phyloP scores from a whole-genome alignment of 2,888 invertebrate genomes.

The Andrena haemorrhoa region DNA sequence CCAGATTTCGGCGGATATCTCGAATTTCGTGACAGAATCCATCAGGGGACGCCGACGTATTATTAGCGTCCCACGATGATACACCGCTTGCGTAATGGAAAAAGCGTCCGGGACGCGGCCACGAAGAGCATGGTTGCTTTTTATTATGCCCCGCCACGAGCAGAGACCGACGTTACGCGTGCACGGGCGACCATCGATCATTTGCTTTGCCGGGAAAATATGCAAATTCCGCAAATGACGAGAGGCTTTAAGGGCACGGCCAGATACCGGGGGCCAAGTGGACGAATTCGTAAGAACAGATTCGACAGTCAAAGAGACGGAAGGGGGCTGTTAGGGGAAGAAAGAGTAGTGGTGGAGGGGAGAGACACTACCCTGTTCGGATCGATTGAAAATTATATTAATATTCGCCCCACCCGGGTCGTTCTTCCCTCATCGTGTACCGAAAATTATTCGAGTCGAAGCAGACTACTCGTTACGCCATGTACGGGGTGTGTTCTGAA shows the following conservation, averaged over 20 bases:
- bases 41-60: slow-evolving; percentile 24
- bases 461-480: slow-evolving; percentile 1
- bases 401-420: slow-evolving; percentile 34
- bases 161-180: slow-evolving; percentile 10
- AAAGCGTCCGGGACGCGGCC: slow-evolving; percentile 46
- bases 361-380: slow-evolving; percentile 8
- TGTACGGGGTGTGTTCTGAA: not conserved
- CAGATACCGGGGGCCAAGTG: not conserved
- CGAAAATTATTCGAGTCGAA: slow-evolving; percentile 15
- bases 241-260: not conserved
- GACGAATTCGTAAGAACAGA: slow-evolving; percentile 5
- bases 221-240: slow-evolving; percentile 14
- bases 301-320: not conserved
- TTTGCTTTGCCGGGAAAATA: slow-evolving; percentile 29
- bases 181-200: slow-evolving; percentile 40
- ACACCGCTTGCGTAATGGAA: slow-evolving; percentile 55
- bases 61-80: slow-evolving; percentile 52
- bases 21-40: slow-evolving; percentile 39
- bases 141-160: slow-evolving; percentile 41
- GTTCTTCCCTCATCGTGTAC: slow-evolving; percentile 18
- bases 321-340: not conserved
- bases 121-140: slow-evolving; percentile 53
- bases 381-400: slow-evolving; percentile 58
- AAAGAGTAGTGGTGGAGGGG: not conserved
- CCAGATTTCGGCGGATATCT: slow-evolving; percentile 17